Conservation (phyloP, 2,888 invertebrate species). For the Temnothorax rugatulus region DNA sequence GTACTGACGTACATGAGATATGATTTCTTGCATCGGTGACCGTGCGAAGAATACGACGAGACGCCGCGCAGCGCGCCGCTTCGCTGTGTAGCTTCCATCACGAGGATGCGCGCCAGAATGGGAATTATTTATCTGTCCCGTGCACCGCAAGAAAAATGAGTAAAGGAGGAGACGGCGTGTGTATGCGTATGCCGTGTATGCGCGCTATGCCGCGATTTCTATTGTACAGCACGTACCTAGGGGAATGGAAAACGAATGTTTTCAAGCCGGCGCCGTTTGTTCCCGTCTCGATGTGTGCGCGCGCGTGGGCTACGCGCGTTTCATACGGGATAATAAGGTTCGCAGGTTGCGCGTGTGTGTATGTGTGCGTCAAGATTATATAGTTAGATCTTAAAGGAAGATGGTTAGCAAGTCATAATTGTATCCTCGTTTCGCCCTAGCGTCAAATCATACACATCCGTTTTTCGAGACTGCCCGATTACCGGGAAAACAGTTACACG, state of each 20-base stretch:
- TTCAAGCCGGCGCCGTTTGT: constrained; percentile 49
- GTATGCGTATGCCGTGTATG: not conserved
- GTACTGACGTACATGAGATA: constrained; percentile 31
- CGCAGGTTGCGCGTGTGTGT: not conserved
- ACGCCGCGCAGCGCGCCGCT: not conserved
- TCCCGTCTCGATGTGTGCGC: constrained; percentile 2
- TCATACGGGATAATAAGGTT: constrained; percentile 37
- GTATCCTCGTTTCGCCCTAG: constrained; percentile 39
- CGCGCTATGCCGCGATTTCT: constrained; percentile 41
- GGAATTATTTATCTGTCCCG: constrained; percentile 47
- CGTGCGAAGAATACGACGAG: constrained; percentile 42
- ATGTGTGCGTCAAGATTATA: constrained; percentile 29
- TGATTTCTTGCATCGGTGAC: constrained; percentile 47
- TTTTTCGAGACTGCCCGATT: constrained; percentile 17
- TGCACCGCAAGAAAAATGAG: constrained; percentile 38
- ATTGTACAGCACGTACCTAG: constrained; percentile 45
- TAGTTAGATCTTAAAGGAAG: constrained; percentile 17
- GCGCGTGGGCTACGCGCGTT: constrained; percentile 14
- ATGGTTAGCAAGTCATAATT: constrained; percentile 46
- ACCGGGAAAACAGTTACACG: constrained; percentile 16
- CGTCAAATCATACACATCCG: constrained; percentile 53
- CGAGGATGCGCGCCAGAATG: constrained; percentile 39
- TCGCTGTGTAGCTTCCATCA: constrained; percentile 29
- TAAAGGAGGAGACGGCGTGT: not conserved
- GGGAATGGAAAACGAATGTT: constrained; percentile 52